Conservation (phyloP, 1,140 invertebrate genomes). For the Drosophila pseudoananassae region DNA sequence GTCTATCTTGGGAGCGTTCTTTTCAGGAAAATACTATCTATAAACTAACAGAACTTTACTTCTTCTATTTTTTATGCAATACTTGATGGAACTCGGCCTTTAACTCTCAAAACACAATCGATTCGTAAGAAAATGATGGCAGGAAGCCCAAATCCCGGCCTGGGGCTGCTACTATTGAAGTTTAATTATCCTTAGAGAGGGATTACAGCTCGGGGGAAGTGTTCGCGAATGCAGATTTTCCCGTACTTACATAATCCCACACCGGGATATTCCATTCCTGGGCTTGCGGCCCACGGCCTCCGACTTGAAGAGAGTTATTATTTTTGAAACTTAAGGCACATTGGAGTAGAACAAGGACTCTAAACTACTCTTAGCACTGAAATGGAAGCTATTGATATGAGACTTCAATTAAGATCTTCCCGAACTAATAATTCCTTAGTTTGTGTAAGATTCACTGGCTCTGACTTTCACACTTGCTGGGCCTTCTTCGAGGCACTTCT, state of each 20-base stretch:
- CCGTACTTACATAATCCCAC: constrained; percentile 28
- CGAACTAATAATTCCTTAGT: neutral
- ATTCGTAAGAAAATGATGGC: neutral
- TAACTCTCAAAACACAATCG: neutral
- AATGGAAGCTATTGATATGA: no score
- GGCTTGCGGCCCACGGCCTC: neutral
- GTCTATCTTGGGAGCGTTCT: constrained; percentile 13
- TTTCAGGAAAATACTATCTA: neutral
- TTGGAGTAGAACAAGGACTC: neutral
- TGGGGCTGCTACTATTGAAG: neutral
- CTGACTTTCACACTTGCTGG: constrained; percentile 23
- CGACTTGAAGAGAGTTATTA: constrained; percentile 18
- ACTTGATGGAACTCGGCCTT: no score
- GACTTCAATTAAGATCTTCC: neutral
- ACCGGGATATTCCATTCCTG: constrained; percentile 1
- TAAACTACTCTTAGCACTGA: neutral
- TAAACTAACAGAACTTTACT: no score
- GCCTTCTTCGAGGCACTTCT: constrained; percentile 28
- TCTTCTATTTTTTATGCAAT: neutral
- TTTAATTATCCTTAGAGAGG: constrained; percentile 20
- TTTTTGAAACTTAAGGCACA: constrained; percentile 11
- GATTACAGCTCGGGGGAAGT: constrained; percentile 3
- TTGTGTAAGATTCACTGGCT: constrained; percentile 12
- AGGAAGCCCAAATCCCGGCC: neutral
- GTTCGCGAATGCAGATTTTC: constrained; percentile 4